Evolutionary conservation across 2,888 invertebrate genomes (phyloP), one percentile per base, ranked within the genome.

Genomic region (Xylocampa areola): DNA sequence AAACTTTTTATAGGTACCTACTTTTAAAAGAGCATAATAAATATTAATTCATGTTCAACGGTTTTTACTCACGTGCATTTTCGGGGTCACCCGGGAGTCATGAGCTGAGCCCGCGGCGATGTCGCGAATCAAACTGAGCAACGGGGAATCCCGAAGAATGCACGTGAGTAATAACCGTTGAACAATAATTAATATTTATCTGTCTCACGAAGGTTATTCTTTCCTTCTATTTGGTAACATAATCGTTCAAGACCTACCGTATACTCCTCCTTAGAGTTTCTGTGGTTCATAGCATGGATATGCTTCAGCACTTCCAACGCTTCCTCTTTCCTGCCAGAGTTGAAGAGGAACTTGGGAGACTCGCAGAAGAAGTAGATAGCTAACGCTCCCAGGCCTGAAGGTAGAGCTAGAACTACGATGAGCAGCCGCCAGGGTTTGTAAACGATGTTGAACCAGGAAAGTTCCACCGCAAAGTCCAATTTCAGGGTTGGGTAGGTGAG

Each of bases 341-440:
- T 95, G 13, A 96, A 94, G 45, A 96, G 90, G 81, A 96, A 97
- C 82, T 97, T 97, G 0, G 98, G 97, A 49, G 96, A 97, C 83
- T 98, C 97, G 0, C 97, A 96, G 76, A 96, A 94, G 62, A 93
- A 92, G 33, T 93, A 88, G 10, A 96, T 89, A 5, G 95, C 94
- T 0, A 95, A 11, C 0, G 95, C 95, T 43, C 96, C 95, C 0
- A 96, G 33, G 0, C 91, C 92, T 6, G 86, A 80, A 0, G 93
- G 93, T 10, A 93, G 30, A 0, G 92, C 88, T 30, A 91, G 73
- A 0, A 89, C 80, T 0, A 96, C 92, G 17, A 97, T 87, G 44
- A 97, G 95, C 10, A 97, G 79, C 37, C 97, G 94, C 98, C 98
- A 98, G 0, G 97, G 96, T 54, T 95, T 94, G 77, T 96, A 95